Evolutionary conservation across 1,140 invertebrate species (phyloP), one percentile per base, ranked within the genome.

Genomic region (Steinernema feltiae): DNA sequence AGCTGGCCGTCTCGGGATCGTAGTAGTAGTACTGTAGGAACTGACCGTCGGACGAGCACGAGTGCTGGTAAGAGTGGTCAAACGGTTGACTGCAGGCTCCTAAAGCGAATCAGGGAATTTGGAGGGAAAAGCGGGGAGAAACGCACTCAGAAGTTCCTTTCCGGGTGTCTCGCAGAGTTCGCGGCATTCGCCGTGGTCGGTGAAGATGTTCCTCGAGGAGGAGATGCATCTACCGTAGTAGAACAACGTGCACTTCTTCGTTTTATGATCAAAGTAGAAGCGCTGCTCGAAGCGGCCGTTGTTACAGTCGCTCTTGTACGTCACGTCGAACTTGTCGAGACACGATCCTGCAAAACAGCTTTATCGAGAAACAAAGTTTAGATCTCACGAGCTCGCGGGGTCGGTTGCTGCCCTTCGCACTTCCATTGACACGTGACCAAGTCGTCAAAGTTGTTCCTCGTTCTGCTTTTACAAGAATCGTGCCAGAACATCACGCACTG

Each of bases 11-110:
- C 3, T 48, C 70, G 17, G 69, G 35, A 53, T 84, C 82, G 48
- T 73, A 84, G 63, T 81, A 84, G 48, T 83, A 83, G 30, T 83
- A 82, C 63, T 84, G 82, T 30, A 74, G 32, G 35, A 48, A 84
- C 27, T 69, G n/a, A 21, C 77, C 80, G 35, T 76, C 72, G 1
- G 72, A 30, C 15, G 32, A 69, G 70, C 82, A 83, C 32, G 76
- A 70, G 21, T 80, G 70, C 18, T 79, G 53, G 48, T 83, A 83
- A n/a, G 32, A 72, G 30, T 73, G 74, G 53, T 84, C 82, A 32
- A 84, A 83, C 18, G 81, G 75, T 72, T 84, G 69, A 2, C 69
- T 35, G 70, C 82, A 84, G 7, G 75, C 72, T 78, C 78, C 83
- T 82, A n/a, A n/a, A n/a, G n/a, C n/a, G n/a, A n/a, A n/a, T 35